Conservation (phyloP, 2,113 vertebrate species). For the Heliornis fulica region DNA sequence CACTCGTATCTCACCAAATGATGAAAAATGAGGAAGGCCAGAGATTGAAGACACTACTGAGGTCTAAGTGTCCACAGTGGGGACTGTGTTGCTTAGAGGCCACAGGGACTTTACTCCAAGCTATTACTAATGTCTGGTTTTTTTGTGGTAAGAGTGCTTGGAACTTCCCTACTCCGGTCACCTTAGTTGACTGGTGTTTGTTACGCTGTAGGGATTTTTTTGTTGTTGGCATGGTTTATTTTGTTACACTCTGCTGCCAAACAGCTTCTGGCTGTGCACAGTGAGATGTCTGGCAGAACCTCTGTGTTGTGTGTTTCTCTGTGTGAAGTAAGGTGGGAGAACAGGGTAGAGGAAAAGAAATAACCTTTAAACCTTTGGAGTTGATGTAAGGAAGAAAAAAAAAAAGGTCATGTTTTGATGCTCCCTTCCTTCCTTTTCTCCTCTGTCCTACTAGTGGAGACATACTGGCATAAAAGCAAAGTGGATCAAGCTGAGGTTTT, state of each 20-base stretch:
- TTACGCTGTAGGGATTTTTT: neutral
- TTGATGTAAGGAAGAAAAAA: neutral
- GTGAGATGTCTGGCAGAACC: neutral
- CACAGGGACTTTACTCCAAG: neutral
- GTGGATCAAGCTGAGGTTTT: neutral
- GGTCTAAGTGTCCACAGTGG: neutral
- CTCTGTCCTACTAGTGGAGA: neutral
- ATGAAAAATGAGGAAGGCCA: neutral
- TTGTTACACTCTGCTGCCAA: rapidly evolving
- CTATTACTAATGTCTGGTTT: neutral
- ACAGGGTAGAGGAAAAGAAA: neutral
- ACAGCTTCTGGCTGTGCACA: neutral
- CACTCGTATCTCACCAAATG: neutral
- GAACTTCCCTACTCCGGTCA: neutral
- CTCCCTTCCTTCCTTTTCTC: neutral
- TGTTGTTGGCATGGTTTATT: neutral
- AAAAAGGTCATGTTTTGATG: neutral
- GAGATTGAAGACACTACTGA: rapidly evolving
- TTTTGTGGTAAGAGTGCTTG: neutral
- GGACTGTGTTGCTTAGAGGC: neutral
- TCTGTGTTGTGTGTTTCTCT: neutral
- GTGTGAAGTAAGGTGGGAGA: neutral
- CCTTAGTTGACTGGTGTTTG: neutral
- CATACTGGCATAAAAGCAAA: neutral
- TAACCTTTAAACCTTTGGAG: neutral